A percentile compares a stretch with the other conserved stretches of the same genome.
These are phyloP conservation scores for Heliconius melpomene DNA, from an alignment of 1,140 invertebrate species.

Conservation along the genomic window DNA sequence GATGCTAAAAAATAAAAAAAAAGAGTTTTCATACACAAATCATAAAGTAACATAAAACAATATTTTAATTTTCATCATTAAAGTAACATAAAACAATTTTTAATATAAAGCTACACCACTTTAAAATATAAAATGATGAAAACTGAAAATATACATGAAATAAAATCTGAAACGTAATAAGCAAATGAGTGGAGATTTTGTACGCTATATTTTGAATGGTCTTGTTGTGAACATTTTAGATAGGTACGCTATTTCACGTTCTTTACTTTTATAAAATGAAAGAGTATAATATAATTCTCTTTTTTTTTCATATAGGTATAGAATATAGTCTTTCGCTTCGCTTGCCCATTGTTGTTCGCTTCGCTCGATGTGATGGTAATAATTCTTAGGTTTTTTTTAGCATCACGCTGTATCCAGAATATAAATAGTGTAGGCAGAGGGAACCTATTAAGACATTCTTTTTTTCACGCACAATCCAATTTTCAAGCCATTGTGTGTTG, in stretches of 20 bases:
- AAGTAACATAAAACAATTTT: background rate
- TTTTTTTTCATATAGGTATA: background rate
- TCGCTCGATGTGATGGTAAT: too few species aligned
- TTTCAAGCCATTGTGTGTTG: too few species aligned
- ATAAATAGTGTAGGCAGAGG: background rate
- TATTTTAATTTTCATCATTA: slow-evolving; percentile 4
- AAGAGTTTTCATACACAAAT: background rate
- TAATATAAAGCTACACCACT: background rate
- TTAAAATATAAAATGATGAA: background rate
- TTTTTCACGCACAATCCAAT: too few species aligned
- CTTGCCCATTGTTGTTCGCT: too few species aligned
- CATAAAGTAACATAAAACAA: background rate
- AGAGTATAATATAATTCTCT: background rate
- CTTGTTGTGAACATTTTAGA: background rate
- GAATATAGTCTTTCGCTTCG: background rate
- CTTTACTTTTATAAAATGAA: background rate
- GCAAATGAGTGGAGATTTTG: slow-evolving; percentile 10
- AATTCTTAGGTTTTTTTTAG: background rate
- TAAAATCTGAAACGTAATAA: slow-evolving; percentile 11
- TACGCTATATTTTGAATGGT: background rate
- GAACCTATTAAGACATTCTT: background rate
- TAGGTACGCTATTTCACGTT: background rate
- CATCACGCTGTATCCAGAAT: background rate
- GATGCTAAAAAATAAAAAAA: background rate
- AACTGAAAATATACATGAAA: background rate